These are phyloP conservation scores for Saguinus imperator DNA, from an alignment of 2,113 vertebrate species.

Conservation along the genomic window DNA sequence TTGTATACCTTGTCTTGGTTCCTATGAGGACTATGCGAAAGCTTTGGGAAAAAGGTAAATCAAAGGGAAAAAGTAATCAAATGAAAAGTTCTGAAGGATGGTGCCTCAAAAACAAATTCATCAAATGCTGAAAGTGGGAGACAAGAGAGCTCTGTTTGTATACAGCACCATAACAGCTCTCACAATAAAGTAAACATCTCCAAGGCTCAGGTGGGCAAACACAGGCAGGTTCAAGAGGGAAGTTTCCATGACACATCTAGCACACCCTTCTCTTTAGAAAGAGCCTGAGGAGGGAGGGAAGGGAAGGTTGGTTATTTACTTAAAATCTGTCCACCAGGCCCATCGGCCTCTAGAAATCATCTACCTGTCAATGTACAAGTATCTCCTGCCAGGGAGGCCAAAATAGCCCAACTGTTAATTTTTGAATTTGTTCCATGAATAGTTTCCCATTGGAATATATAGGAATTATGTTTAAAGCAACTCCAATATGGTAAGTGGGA, in stretches of 20 bases:
- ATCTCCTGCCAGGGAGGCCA: neutral
- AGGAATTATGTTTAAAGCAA: conserved; percentile 53
- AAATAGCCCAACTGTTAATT: neutral
- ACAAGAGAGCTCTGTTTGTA: conserved; percentile 43
- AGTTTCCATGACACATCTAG: neutral
- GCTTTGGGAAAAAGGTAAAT: conserved; percentile 57
- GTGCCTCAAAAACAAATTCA: conserved; percentile 71
- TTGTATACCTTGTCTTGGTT: conserved; percentile 65
- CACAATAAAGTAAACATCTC: neutral
- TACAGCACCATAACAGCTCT: neutral
- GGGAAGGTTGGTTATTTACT: neutral
- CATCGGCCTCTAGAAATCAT: neutral
- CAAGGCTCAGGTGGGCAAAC: conserved; percentile 14
- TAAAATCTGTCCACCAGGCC: neutral
- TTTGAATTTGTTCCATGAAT: conserved; percentile 34
- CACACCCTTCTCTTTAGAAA: neutral
- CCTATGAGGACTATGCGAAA: conserved; percentile 69
- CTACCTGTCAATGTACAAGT: neutral
- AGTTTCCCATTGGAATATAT: conserved; percentile 64
- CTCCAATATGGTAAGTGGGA: conserved; percentile 31
- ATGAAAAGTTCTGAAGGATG: conserved; percentile 58
- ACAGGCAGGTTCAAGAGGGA: conserved; percentile 35
- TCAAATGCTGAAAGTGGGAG: conserved; percentile 55
- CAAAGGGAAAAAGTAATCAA: conserved; percentile 60
- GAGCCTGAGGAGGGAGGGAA: neutral